Conservation (phyloP, 2,797 vertebrate species). For the Gouania willdenowi region DNA sequence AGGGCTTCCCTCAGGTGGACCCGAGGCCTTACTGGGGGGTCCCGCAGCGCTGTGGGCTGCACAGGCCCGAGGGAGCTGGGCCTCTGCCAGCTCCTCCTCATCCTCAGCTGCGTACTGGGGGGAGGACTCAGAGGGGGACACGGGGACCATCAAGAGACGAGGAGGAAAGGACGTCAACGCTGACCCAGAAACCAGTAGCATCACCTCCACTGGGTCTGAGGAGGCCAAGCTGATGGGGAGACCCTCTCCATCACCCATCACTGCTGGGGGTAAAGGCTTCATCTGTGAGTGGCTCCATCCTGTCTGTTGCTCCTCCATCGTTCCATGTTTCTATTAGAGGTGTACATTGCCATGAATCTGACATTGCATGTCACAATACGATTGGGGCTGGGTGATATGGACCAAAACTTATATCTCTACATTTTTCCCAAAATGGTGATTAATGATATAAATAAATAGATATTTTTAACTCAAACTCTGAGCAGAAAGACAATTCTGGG, state of each 20-base stretch:
- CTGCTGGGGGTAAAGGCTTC: constrained; percentile 83
- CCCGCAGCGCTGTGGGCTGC: constrained; percentile 80
- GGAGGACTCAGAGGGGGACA: constrained; percentile 96
- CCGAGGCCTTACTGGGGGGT: constrained; percentile 61
- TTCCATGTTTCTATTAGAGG: too few species aligned
- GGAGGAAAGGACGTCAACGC: constrained; percentile 91
- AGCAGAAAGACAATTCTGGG: too few species aligned
- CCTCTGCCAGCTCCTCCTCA: constrained; percentile 76
- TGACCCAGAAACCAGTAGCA: constrained; percentile 88
- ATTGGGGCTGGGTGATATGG: too few species aligned
- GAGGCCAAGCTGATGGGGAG: constrained; percentile 83
- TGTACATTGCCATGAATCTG: too few species aligned
- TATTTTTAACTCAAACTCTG: too few species aligned
- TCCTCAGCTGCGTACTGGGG: constrained; percentile 93
- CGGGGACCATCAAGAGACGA: constrained; percentile 94
- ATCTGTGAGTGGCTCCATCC: constrained; percentile 84
- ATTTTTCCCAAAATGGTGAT: too few species aligned
- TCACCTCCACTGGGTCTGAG: constrained; percentile 84
- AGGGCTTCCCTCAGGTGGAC: constrained; percentile 43
- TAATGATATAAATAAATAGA: too few species aligned
- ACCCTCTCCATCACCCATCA: constrained; percentile 81
- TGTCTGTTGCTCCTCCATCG: too few species aligned
- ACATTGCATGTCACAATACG: too few species aligned
- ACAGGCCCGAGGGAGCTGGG: constrained; percentile 94
- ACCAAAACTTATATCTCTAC: too few species aligned